phyloP scores from a whole-genome alignment of 2,888 invertebrate genomes.

The Daptonema setosum region DNA sequence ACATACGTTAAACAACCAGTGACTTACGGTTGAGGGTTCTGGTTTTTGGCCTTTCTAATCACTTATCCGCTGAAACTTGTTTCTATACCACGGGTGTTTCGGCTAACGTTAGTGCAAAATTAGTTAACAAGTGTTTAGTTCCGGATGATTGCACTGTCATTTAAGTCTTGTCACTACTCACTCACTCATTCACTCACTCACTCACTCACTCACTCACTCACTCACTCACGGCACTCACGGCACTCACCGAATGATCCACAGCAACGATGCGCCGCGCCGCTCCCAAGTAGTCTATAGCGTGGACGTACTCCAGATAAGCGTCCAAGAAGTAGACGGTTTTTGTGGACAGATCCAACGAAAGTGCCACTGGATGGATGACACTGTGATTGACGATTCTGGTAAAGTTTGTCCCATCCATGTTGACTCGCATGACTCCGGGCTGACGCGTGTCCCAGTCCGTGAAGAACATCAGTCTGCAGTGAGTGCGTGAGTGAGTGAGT shows the following conservation, averaged over 20 bases:
- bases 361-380: slow-evolving; percentile 54
- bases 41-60: too few species aligned
- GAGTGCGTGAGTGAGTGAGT: background rate
- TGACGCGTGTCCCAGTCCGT: slow-evolving; percentile 47
- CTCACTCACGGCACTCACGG: too few species aligned
- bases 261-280: slow-evolving; percentile 8
- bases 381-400: slow-evolving; percentile 41
- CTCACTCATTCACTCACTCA: too few species aligned
- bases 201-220: too few species aligned
- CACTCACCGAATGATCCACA: slow-evolving; percentile 4
- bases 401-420: slow-evolving; percentile 43
- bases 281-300: slow-evolving; percentile 55
- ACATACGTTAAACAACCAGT: too few species aligned
- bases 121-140: too few species aligned
- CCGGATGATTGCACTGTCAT: too few species aligned
- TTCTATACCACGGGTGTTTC: too few species aligned
- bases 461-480: slow-evolving; percentile 47
- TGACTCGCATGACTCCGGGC: slow-evolving; percentile 43
- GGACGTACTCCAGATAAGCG: slow-evolving; percentile 53
- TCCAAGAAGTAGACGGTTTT: slow-evolving; percentile 37
- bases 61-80: too few species aligned
- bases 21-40: too few species aligned
- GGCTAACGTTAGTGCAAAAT: too few species aligned
- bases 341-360: slow-evolving; percentile 48
- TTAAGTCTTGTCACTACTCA: too few species aligned